Evolutionary conservation across 2,797 vertebrate genomes (phyloP).

Genomic region (Amblyraja radiata): DNA sequence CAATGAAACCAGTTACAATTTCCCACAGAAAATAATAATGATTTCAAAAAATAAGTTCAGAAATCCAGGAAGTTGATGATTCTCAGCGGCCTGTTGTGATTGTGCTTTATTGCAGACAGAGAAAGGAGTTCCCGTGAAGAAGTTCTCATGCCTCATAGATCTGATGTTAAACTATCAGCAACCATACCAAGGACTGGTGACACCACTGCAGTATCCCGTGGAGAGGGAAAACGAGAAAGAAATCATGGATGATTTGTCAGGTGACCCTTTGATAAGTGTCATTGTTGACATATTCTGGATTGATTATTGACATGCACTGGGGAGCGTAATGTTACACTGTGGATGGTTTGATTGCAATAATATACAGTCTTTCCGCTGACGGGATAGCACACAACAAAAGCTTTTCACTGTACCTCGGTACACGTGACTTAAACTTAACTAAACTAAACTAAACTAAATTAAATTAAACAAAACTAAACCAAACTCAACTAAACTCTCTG

Average conservation of each 20-base stretch:
- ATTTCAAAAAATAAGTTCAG: neutral
- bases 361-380: too few species aligned
- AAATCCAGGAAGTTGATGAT: neutral
- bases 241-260: conserved; percentile 65
- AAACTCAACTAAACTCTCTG: too few species aligned
- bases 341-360: too few species aligned
- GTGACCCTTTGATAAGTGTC: conserved; percentile 44
- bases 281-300: neutral
- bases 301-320: neutral
- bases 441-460: too few species aligned
- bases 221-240: conserved; percentile 58
- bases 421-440: too few species aligned
- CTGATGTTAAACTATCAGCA: conserved; percentile 68
- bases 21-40: neutral
- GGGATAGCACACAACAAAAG: too few species aligned
- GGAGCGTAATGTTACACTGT: too few species aligned
- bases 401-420: too few species aligned
- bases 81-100: neutral
- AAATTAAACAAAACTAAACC: too few species aligned
- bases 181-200: conserved; percentile 68
- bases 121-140: conserved; percentile 70
- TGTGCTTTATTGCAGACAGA: conserved; percentile 53
- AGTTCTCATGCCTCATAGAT: conserved; percentile 66
- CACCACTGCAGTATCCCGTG: conserved; percentile 64
- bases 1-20: neutral